Conservation (phyloP, 2,888 invertebrate genomes). For the Papilio protenor region DNA sequence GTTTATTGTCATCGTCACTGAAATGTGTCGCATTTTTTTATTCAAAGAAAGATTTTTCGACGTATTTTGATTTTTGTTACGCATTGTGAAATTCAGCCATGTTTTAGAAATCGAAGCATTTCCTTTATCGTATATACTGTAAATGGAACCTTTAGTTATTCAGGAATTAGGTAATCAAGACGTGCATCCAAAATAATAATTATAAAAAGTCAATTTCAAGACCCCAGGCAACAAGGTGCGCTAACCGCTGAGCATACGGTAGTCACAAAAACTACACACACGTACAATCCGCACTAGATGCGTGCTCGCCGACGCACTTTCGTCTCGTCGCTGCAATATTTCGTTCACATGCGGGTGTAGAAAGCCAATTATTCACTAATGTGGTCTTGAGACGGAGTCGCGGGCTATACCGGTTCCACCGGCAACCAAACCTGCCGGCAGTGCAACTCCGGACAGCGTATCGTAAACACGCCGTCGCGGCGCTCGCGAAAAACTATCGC, state of each 20-base stretch:
- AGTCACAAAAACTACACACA: conserved; percentile 9
- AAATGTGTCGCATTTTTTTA: not conserved
- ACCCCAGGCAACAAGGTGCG: not conserved
- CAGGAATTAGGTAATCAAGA: not conserved
- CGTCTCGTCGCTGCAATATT: conserved; percentile 64
- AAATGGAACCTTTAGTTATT: not conserved
- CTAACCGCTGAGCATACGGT: not conserved
- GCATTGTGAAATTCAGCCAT: not conserved
- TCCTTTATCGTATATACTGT: not conserved
- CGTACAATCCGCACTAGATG: conserved; percentile 51
- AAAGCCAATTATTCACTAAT: conserved; percentile 66
- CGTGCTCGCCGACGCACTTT: conserved; percentile 57
- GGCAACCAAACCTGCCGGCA: conserved; percentile 44
- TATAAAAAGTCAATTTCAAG: not conserved
- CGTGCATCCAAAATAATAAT: not conserved
- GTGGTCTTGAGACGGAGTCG: conserved; percentile 48
- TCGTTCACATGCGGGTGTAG: conserved; percentile 63
- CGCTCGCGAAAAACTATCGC: conserved; percentile 26
- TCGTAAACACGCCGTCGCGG: conserved; percentile 46
- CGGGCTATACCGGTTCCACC: conserved; percentile 56
- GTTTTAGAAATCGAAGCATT: not conserved
- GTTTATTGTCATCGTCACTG: not conserved
- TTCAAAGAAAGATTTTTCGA: conserved; percentile 25
- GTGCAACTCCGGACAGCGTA: conserved; percentile 47
- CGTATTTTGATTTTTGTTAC: not conserved